A percentile compares a stretch with the other conserved stretches of the same genome.
Evolutionary conservation across 2,888 invertebrate genomes (phyloP).

Genomic region (Sinhomidia bicolor): DNA sequence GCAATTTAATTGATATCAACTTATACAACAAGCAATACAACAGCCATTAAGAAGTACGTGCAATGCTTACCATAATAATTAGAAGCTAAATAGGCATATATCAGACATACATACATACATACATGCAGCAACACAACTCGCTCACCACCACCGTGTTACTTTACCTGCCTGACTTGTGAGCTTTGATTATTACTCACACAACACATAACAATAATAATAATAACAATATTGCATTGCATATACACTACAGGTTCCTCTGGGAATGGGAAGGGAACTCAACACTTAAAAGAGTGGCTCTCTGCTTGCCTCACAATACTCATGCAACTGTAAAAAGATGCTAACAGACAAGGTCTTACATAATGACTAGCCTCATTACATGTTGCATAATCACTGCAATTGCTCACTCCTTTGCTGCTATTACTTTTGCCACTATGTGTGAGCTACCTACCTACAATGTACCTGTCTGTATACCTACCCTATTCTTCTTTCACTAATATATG

Average conservation of each 20-base stretch:
- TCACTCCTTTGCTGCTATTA: constrained; percentile 43
- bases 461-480: no score
- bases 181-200: constrained; percentile 35
- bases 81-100: background rate
- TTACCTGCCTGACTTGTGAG: constrained; percentile 25
- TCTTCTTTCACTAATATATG: background rate
- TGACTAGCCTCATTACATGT: constrained; percentile 74
- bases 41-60: constrained; percentile 21
- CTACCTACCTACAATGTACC: background rate
- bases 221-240: no score
- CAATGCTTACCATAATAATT: background rate
- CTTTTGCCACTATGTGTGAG: background rate
- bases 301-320: background rate
- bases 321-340: constrained; percentile 65
- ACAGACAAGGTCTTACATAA: constrained; percentile 75
- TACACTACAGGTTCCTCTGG: constrained; percentile 59
- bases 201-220: no score
- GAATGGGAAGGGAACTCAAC: constrained; percentile 68
- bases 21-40: constrained; percentile 18
- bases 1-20: constrained; percentile 52
- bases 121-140: background rate
- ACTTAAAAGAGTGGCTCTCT: background rate
- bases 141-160: background rate
- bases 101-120: background rate
- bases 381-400: constrained; percentile 72